A percentile compares a stretch with the other conserved stretches of the same genome.
These are phyloP conservation scores for Ophioninae sp. DNA, from an alignment of 2,888 invertebrate genomes.

Conservation along the genomic window DNA sequence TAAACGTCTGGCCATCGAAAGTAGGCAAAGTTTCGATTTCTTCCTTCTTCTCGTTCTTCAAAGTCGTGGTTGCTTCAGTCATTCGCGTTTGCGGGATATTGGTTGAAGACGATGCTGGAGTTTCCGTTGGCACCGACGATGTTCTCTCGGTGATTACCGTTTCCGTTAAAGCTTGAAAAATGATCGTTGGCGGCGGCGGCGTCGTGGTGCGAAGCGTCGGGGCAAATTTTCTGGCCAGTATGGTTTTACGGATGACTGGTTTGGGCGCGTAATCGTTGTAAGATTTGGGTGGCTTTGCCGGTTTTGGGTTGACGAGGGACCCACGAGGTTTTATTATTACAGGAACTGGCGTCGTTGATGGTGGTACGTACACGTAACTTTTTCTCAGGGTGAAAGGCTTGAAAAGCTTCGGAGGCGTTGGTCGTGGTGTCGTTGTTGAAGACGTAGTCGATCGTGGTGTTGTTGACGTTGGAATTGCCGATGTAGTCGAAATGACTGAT, in stretches of 20 bases:
- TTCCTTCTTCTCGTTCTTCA: slow-evolving; percentile 26
- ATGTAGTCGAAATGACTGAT: slow-evolving; percentile 36
- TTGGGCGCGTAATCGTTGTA: slow-evolving; percentile 78
- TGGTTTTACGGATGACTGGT: slow-evolving; percentile 75
- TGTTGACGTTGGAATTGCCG: slow-evolving; percentile 64
- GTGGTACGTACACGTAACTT: slow-evolving; percentile 75
- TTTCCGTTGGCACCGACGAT: slow-evolving; percentile 2
- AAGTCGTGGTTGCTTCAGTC: neutral
- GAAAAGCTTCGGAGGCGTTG: slow-evolving; percentile 72
- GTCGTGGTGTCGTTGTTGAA: slow-evolving; percentile 66
- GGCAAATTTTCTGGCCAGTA: slow-evolving; percentile 69
- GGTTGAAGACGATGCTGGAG: neutral
- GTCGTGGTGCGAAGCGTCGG: slow-evolving; percentile 46
- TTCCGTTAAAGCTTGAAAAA: slow-evolving; percentile 20
- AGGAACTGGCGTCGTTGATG: slow-evolving; percentile 76
- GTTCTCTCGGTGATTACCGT: neutral
- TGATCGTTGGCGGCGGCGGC: neutral
- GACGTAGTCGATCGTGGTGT: slow-evolving; percentile 67
- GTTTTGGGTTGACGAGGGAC: slow-evolving; percentile 74
- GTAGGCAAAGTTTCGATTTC: slow-evolving; percentile 35
- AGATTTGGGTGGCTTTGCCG: slow-evolving; percentile 74
- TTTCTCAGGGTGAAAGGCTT: slow-evolving; percentile 74
- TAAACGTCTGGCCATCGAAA: slow-evolving; percentile 55
- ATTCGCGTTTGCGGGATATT: neutral
- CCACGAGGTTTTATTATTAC: slow-evolving; percentile 75